Base-by-base conservation (phyloP, 2,888 invertebrate species). In the Argyresthia goedartella region DNA sequence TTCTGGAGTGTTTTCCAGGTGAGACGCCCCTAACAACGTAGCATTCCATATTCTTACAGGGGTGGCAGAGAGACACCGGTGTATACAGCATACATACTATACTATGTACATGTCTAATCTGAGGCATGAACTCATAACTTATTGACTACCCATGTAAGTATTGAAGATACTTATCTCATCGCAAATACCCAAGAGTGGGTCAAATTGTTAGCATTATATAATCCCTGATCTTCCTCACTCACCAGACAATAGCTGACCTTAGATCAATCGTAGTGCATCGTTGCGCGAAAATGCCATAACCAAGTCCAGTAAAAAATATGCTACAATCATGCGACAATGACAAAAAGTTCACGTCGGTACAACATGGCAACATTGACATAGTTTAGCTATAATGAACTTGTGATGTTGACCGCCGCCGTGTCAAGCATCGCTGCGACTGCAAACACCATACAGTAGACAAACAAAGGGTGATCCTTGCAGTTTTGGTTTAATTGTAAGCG, bases 1-100 rank as follows among this genome's bases (percentile, higher is more conserved):
- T 95, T 95, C 77, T 95, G 95, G 95, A 94, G 95, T 39, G 93
- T 88, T 8, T 95, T 95, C 73, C 95, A 95, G 89, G 94, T 94
- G 74, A 75, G 68, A 48, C 35, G 8, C 10, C 39, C 8, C 39
- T n/a, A n/a, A n/a, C 39, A 39, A 39, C 10, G 3, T 25, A 25
- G 25, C 25, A 25, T 2, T 25, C 2, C 2, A 25, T 25, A 4
- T 25, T 25, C 2, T 25, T 25, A 25, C 25, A 6, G 6, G 25
- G n/a, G n/a, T n/a, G n/a, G n/a, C n/a, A n/a, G n/a, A n/a, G n/a
- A n/a, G n/a, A n/a, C n/a, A n/a, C n/a, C n/a, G n/a, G n/a, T n/a
- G n/a, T n/a, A n/a, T n/a, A n/a, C n/a, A n/a, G n/a, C n/a, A n/a
- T n/a, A n/a, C n/a, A n/a, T n/a, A n/a, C n/a, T n/a, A n/a, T n/a